Base-by-base conservation (phyloP, 2,797 vertebrate genomes). In the Odontamblyopus lacepedii region DNA sequence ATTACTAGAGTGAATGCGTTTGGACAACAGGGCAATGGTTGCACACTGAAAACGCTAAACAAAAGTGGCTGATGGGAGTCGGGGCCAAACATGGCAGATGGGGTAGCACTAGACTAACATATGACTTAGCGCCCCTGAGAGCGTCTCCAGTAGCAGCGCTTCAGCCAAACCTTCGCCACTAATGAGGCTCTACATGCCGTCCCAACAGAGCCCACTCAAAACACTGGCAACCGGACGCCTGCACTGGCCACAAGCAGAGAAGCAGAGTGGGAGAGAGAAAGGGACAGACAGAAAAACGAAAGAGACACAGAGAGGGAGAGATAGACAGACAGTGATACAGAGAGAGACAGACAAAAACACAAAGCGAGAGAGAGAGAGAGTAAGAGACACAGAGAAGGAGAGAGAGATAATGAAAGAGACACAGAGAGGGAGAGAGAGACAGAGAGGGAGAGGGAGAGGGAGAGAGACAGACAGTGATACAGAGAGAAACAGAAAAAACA, bases 121-220 rank as follows among this genome's bases (percentile, higher is more conserved):
- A 86, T 89, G 90, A 91, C 87, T 90, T 79, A 77, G 86, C 85
- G 90, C 77, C 83, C 82, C 85, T 6, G 50, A 89, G 87, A 82
- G 79, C 78, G 82, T 80, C 81, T 89, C 77, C 77, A 86, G 88
- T 82, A 83, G 80, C 77, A 77, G 76, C 38, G 61, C 66, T 69
- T 75, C 38, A 76, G 87, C 87, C 88, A 90, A 88, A 90, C 83
- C 78, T 78, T 70, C 76, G 79, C 82, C 81, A 80, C 89, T 92
- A 92, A 91, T 92, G 90, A 92, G 87, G 88, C 81, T 77, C 84
- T 77, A 80, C 85, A 83, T 72, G 70, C 71, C 74, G 71, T 90
- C 85, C 87, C 87, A 88, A 76, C 82, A 86, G 89, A 84, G 85
- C 71, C 61, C 78, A 79, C 83, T 88, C 83, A 81, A 83, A 86